Percentiles rank a stretch among this genome's conserved stretches.
Conservation (phyloP, 2,888 invertebrate species). For the Pimpla rufipes region DNA sequence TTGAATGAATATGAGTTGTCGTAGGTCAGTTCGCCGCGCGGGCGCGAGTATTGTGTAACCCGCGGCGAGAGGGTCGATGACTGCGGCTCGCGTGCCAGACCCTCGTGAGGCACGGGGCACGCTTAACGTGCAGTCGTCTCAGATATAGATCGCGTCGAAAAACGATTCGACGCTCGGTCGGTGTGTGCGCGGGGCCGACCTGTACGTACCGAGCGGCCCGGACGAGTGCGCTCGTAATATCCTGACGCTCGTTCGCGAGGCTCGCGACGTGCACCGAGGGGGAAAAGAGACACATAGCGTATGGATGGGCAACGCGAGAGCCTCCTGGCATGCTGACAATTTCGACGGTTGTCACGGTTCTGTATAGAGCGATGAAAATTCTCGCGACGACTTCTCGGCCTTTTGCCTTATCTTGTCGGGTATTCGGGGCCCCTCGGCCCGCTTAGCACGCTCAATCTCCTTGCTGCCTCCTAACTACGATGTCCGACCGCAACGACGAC, state of each 20-base stretch:
- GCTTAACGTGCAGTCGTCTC: constrained; percentile 78
- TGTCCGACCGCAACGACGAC: constrained; percentile 14
- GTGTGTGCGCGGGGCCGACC: neutral
- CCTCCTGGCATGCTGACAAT: neutral
- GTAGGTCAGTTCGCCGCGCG: constrained; percentile 68
- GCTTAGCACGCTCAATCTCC: neutral
- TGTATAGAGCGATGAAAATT: constrained; percentile 6
- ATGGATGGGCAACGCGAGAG: no score
- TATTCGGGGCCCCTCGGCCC: constrained; percentile 20
- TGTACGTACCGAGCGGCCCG: constrained; percentile 12
- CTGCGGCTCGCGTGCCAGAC: constrained; percentile 82
- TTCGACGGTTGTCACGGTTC: neutral
- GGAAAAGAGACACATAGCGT: no score
- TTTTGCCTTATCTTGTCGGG: constrained; percentile 25
- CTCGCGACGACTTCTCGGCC: constrained; percentile 10
- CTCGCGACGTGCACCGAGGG: neutral
- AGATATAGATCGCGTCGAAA: constrained; percentile 80
- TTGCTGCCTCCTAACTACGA: constrained; percentile 10
- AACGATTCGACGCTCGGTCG: constrained; percentile 59
- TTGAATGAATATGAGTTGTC: constrained; percentile 66
- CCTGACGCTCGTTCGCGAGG: constrained; percentile 1
- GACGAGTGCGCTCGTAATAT: constrained; percentile 12
- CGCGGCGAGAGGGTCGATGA: constrained; percentile 79
- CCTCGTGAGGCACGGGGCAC: constrained; percentile 77
- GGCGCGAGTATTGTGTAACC: constrained; percentile 45